Conservation (phyloP, 2,797 vertebrate species). For the Chelidonichthys spinosus region DNA sequence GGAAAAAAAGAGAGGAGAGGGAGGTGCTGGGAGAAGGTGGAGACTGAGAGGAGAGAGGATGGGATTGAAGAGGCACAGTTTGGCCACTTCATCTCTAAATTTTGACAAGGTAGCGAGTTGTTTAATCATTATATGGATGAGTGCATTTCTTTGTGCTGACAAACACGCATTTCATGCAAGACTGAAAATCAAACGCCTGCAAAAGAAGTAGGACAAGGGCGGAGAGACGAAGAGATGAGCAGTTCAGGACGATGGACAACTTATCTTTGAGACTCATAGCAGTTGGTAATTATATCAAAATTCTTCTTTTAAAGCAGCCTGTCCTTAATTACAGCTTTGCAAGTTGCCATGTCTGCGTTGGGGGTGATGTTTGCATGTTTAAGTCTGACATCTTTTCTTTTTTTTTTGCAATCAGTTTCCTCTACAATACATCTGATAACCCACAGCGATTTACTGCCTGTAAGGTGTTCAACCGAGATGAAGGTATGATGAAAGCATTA, state of each 20-base stretch:
- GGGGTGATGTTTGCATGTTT: constrained; percentile 8
- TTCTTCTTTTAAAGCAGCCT: background rate
- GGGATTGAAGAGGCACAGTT: constrained; percentile 34
- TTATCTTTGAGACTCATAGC: constrained; percentile 23
- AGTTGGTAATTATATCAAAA: constrained; percentile 43
- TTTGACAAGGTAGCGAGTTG: constrained; percentile 4
- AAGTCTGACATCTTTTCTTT: constrained; percentile 1
- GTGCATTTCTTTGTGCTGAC: background rate
- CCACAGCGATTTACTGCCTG: background rate
- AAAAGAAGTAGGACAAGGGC: background rate
- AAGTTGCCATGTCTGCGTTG: background rate
- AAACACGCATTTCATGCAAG: background rate
- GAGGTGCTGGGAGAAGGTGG: constrained; percentile 62
- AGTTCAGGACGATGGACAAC: constrained; percentile 15
- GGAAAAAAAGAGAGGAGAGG: constrained; percentile 30
- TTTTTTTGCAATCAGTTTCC: constrained; percentile 3
- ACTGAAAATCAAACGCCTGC: background rate
- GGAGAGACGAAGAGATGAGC: background rate
- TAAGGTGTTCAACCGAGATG: background rate
- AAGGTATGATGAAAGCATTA: constrained; percentile 23
- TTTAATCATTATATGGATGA: constrained; percentile 4
- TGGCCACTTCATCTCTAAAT: constrained; percentile 20
- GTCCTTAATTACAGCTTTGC: constrained; percentile 1
- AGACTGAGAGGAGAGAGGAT: constrained; percentile 51
- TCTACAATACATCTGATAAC: background rate